phyloP scores from a whole-genome alignment of 2,113 vertebrate species.

The Psephotus haematonotus region DNA sequence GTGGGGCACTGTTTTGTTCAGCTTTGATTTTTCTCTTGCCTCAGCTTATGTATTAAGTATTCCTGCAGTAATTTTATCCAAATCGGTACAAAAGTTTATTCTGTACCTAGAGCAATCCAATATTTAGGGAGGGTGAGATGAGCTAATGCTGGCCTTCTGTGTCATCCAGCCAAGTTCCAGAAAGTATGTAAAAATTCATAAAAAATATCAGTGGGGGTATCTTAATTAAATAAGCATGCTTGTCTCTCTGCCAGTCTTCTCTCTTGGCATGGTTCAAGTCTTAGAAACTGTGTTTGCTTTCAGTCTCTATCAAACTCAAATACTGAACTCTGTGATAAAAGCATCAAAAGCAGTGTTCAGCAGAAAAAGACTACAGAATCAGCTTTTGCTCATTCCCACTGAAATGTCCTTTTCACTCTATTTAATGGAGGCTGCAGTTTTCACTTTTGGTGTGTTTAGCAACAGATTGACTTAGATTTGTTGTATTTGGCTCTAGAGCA shows the following conservation, averaged over 20 bases:
- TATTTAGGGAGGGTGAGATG: conserved; percentile 7
- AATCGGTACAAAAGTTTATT: neutral
- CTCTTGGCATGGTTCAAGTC: neutral
- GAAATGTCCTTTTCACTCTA: neutral
- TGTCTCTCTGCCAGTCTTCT: neutral
- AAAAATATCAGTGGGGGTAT: conserved; percentile 24
- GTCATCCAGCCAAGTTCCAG: conserved; percentile 29
- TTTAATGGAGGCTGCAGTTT: conserved; percentile 1
- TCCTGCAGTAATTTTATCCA: neutral
- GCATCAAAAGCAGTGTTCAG: neutral
- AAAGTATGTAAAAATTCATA: conserved; percentile 37
- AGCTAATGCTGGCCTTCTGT: neutral
- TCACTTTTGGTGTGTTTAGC: conserved; percentile 38
- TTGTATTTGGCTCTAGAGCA: conserved; percentile 44
- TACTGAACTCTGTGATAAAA: conserved; percentile 11
- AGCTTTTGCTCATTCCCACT: neutral
- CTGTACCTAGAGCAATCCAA: neutral
- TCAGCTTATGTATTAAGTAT: neutral
- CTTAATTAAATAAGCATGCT: conserved; percentile 33
- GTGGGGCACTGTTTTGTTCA: neutral
- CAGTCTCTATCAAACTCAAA: conserved; percentile 26
- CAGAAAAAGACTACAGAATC: neutral
- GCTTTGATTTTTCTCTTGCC: neutral
- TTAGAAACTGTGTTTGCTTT: conserved; percentile 10
- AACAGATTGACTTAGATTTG: conserved; percentile 45